phyloP scores from a whole-genome alignment of 2,797 vertebrate genomes.

The Danio jaintianensis region DNA sequence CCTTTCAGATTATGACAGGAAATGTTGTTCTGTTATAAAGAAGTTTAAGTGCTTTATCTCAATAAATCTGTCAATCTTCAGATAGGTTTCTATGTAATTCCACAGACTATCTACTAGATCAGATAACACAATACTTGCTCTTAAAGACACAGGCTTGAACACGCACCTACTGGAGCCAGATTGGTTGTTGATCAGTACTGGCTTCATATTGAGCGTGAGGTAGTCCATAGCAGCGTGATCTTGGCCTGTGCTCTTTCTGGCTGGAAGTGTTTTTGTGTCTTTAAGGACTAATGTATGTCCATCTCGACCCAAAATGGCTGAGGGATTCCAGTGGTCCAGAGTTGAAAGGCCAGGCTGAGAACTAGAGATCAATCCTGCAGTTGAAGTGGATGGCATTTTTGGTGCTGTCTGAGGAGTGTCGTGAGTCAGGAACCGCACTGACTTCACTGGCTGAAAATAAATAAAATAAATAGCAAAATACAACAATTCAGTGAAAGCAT shows the following conservation, averaged over 20 bases:
- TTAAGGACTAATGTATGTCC: slow-evolving; percentile 84
- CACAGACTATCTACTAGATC: neutral
- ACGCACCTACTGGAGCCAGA: slow-evolving; percentile 85
- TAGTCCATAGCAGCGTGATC: slow-evolving; percentile 70
- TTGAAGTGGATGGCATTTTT: slow-evolving; percentile 77
- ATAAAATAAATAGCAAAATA: neutral
- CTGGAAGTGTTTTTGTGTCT: slow-evolving; percentile 79
- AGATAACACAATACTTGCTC: slow-evolving; percentile 15
- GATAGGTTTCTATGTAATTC: neutral
- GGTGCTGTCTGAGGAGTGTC: slow-evolving; percentile 81
- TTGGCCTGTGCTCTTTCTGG: slow-evolving; percentile 74
- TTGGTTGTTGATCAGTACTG: slow-evolving; percentile 68
- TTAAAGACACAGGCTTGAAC: neutral
- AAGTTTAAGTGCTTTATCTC: neutral
- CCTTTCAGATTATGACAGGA: slow-evolving; percentile 14
- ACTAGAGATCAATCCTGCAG: slow-evolving; percentile 73
- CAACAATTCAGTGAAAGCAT: neutral
- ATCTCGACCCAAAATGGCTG: slow-evolving; percentile 78
- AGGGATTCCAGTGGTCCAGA: slow-evolving; percentile 80
- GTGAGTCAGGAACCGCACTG: slow-evolving; percentile 90
- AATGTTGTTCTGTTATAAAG: slow-evolving; percentile 8
- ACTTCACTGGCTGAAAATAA: slow-evolving; percentile 88
- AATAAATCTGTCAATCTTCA: neutral
- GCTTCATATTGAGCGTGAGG: slow-evolving; percentile 69
- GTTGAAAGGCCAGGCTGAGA: slow-evolving; percentile 63